Base-by-base conservation (phyloP, 2,888 invertebrate species). In the Agriopis marginaria region DNA sequence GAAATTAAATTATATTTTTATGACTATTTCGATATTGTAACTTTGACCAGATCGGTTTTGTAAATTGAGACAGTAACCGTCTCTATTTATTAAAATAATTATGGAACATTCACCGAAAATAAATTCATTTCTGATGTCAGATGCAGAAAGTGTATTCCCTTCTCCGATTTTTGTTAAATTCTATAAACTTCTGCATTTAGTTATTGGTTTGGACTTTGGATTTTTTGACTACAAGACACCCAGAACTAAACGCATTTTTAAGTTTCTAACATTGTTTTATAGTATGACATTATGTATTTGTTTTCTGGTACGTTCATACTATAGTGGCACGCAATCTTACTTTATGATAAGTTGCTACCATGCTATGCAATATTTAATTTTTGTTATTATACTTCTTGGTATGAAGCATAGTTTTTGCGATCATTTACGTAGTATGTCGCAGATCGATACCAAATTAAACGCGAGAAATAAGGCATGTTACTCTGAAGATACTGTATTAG, bases 161-260 rank as follows among this genome's bases (percentile, higher is more conserved):
- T 39, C 12, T n/a, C 32, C 32, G 11, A 32, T 0, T n/a, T 12
- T 39, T 39, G 7, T 42, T 23, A 47, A 45, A 58, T 49, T 68
- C 53, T 54, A 49, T 11, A 53, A 60, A 44, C 7, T 54, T 6
- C 9, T 63, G 2, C 59, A 63, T 8, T 3, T 63, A n/a, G 1
- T 60, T 23, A 9, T 23, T 11, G 53, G 68, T 10, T 54, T 68
- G 4, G 54, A 68, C 8, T 68, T 59, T 9, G 68, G 68, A 12
- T 63, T 63, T 63, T 54, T 63, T 4, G 1, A 59, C 1, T 68
- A 12, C 17, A 56, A 45, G 47, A 51, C 23, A 1, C 23, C 51
- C 10, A 23, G 10, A 51, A 10, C 3, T 9, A 17, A 68, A 32
- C 5, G 32, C 2, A 10, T 44, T 11, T 17, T 42, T n/a, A 61